Evolutionary conservation across 2,113 vertebrate species (phyloP).

Genomic region (Tretioscincus oriximinensis): DNA sequence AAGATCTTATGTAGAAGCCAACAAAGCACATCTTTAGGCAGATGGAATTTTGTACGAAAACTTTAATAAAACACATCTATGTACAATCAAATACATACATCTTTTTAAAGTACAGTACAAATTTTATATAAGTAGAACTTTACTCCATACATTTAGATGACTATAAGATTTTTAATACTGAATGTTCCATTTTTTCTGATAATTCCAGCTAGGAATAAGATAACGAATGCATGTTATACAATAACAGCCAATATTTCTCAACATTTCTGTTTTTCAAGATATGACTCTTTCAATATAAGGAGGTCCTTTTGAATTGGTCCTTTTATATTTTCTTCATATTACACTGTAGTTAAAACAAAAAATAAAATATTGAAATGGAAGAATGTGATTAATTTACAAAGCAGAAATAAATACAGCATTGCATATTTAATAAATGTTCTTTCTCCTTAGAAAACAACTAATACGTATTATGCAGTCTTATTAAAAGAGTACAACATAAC

Average conservation of each 20-base stretch:
- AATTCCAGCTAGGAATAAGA: not conserved
- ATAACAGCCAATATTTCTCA: not conserved
- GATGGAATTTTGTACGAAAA: not conserved
- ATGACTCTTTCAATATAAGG: not conserved
- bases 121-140: conserved; percentile 3
- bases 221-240: not conserved
- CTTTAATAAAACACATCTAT: not conserved
- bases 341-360: conserved; percentile 1
- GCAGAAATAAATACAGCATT: not conserved
- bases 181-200: not conserved
- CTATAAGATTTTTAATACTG: conserved; percentile 20
- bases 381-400: not conserved
- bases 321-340: not conserved
- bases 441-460: not conserved
- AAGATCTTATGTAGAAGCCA: not conserved
- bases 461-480: not conserved
- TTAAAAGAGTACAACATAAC: not conserved
- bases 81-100: not conserved
- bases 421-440: not conserved
- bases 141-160: not conserved
- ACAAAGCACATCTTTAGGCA: conserved; percentile 20
- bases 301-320: not conserved
- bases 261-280: conserved; percentile 4
- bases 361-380: not conserved
- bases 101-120: not conserved